Evolutionary conservation across 2,888 invertebrate genomes (phyloP), one percentile per base, ranked within the genome.

Genomic region (Leucophora obtusa): DNA sequence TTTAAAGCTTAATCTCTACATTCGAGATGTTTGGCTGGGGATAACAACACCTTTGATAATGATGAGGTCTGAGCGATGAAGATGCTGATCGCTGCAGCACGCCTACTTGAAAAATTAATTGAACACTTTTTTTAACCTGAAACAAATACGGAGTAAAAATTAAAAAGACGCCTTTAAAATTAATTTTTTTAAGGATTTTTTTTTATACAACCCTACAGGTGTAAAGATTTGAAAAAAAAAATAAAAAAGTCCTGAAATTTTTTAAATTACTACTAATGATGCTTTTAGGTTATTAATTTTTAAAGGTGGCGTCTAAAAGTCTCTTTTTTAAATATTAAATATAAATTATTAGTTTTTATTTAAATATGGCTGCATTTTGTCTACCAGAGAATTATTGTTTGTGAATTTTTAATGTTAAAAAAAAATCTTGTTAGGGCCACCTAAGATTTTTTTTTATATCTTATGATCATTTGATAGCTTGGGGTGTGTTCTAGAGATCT

Each of bases 11-110:
- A 76, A 83, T 84, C 83, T 77, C 62, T 47, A 11, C 11, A n/a
- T 76, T 83, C 54, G 50, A 73, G 73, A 77, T 76, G 60, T 60
- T 43, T 47, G 43, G 24, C 15, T 69, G 38, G 50, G 60, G 73
- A 79, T 78, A 77, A 70, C 81, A 74, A 73, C 69, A 73, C 77
- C 72, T 80, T 74, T 83, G 82, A 80, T 83, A 81, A 83, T 82
- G 83, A 74, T 74, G 73, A 81, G 73, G 69, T 62, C 77, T 77
- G 81, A 81, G 83, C 79, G 83, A 82, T 83, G 77, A 82, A 81
- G 80, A 82, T 83, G 84, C 83, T 85, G 84, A 83, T 84, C 82
- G 83, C 80, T 81, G 38, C 53, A 82, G 76, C 84, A 84, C 85
- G 83, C 85, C 85, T 82, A 62, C 60, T 78, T 68, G 72, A 82